These are phyloP conservation scores for Drosophila quinaria DNA, from an alignment of 2,888 invertebrate genomes.

Conservation along the genomic window DNA sequence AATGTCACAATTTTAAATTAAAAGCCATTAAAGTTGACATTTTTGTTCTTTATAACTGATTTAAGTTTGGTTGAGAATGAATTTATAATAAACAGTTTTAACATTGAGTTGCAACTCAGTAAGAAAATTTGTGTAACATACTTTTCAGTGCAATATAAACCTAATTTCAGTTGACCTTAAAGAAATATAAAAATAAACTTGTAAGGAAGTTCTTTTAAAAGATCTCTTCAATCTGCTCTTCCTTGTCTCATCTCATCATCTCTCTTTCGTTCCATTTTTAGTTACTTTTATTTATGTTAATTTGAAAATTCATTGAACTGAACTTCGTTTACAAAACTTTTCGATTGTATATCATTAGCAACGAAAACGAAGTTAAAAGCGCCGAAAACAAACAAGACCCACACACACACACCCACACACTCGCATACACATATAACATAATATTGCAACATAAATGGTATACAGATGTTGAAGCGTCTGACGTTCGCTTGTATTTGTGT, in stretches of 20 bases:
- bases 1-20: too few relatives aligned
- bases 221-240: not conserved
- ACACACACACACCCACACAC: slow-evolving; percentile 23
- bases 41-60: too few relatives aligned
- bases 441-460: slow-evolving; percentile 35
- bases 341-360: slow-evolving; percentile 53
- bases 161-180: too few relatives aligned
- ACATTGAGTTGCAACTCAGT: too few relatives aligned
- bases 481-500: slow-evolving; percentile 33
- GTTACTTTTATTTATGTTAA: slow-evolving; percentile 26
- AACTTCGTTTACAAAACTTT: slow-evolving; percentile 43
- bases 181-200: not conserved
- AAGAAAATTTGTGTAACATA: too few relatives aligned
- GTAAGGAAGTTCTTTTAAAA: not conserved
- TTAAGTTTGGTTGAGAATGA: too few relatives aligned
- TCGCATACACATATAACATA: slow-evolving; percentile 10
- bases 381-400: slow-evolving; percentile 47
- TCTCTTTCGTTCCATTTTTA: not conserved
- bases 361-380: slow-evolving; percentile 37
- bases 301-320: slow-evolving; percentile 38
- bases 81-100: too few relatives aligned
- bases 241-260: not conserved
- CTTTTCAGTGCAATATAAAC: too few relatives aligned
- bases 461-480: slow-evolving; percentile 58
- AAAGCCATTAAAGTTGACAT: too few relatives aligned